Conservation (phyloP, 2,888 invertebrate genomes). For the Cenopis cana region DNA sequence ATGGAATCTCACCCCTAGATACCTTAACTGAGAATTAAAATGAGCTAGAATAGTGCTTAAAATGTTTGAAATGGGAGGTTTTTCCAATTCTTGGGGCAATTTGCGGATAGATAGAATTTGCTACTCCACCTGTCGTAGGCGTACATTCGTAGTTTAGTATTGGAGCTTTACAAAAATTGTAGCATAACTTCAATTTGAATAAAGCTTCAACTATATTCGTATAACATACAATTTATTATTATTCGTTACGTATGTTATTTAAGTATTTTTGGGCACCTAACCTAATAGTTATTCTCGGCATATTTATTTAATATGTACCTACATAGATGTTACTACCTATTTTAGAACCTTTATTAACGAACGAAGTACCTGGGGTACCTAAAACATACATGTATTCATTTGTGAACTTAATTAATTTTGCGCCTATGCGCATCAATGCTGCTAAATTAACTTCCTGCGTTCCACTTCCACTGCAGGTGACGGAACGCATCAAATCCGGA, state of each 20-base stretch:
- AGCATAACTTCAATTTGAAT: background rate
- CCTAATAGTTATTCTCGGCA: background rate
- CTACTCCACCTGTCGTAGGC: background rate
- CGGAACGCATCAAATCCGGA: slow-evolving; percentile 9
- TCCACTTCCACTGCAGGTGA: background rate
- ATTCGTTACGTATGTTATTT: no score
- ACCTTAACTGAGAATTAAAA: no score
- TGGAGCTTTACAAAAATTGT: no score
- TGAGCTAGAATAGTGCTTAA: no score
- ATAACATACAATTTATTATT: no score
- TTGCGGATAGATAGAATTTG: background rate
- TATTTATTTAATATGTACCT: no score
- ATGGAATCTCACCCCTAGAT: no score
- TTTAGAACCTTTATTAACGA: background rate
- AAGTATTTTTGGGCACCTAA: no score
- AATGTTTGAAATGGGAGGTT: no score
- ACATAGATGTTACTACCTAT: background rate
- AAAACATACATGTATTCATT: background rate
- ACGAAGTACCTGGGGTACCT: background rate
- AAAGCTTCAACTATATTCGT: no score
- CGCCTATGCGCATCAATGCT: background rate
- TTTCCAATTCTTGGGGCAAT: slow-evolving; percentile 4
- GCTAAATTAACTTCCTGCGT: slow-evolving; percentile 16
- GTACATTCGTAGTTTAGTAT: slow-evolving; percentile 1
- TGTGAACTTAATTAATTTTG: background rate